Evolutionary conservation across 2,113 vertebrate species (phyloP).

Genomic region (Nannobrachium achirus): DNA sequence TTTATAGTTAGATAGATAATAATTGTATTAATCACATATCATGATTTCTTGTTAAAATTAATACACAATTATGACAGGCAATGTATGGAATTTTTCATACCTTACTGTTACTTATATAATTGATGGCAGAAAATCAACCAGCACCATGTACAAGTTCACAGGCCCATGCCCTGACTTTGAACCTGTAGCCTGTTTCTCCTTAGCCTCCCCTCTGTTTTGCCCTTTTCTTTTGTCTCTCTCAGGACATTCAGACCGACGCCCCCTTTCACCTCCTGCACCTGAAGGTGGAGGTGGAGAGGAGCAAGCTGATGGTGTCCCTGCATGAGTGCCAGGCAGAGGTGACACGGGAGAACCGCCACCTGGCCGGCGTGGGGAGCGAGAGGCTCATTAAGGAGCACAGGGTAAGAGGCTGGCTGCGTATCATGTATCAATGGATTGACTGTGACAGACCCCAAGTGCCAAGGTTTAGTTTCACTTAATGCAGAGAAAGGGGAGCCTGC

Average conservation of each 20-base stretch:
- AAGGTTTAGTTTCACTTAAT: conserved; percentile 14
- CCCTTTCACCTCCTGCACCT: conserved; percentile 90
- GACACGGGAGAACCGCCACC: conserved; percentile 85
- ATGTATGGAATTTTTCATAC: too few relatives aligned
- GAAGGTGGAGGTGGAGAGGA: conserved; percentile 89
- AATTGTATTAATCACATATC: not conserved
- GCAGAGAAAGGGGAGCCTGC: not conserved
- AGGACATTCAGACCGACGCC: conserved; percentile 93
- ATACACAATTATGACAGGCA: not conserved
- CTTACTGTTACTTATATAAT: too few relatives aligned
- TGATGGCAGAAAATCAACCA: not conserved
- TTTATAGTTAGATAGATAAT: too few relatives aligned
- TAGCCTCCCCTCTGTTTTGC: not conserved
- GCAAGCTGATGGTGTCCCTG: conserved; percentile 80
- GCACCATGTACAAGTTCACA: not conserved
- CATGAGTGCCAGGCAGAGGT: conserved; percentile 89
- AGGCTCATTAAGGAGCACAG: conserved; percentile 90
- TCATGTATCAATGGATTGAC: conserved; percentile 30
- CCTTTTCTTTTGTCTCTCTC: conserved; percentile 3
- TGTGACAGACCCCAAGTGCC: conserved; percentile 7
- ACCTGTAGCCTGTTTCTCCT: not conserved
- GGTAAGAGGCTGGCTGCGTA: conserved; percentile 72
- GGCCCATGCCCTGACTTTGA: not conserved
- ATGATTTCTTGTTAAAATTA: not conserved
- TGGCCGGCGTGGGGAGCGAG: conserved; percentile 87